Conservation (phyloP, 2,113 vertebrate genomes). For the Laticauda colubrina region DNA sequence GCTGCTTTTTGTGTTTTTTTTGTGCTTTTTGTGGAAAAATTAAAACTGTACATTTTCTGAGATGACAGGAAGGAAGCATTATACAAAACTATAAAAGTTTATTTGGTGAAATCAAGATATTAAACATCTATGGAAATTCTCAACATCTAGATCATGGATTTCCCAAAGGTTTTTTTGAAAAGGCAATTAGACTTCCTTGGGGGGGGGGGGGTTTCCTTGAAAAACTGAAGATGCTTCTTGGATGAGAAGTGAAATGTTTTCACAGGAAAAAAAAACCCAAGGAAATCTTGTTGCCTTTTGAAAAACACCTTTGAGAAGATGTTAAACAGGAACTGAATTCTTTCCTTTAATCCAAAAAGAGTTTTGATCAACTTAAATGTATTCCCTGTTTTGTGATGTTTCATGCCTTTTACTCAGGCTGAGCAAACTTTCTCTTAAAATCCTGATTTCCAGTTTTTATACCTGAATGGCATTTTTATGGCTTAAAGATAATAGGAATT, state of each 20-base stretch:
- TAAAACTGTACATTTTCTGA: neutral
- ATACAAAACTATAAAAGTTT: neutral
- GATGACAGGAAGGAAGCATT: neutral
- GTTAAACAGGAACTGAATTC: neutral
- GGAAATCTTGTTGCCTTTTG: neutral
- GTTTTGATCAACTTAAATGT: neutral
- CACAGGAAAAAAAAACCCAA: neutral
- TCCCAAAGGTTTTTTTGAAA: neutral
- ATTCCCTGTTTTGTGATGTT: neutral
- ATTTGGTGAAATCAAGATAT: neutral
- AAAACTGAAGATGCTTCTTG: neutral
- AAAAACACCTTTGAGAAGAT: neutral
- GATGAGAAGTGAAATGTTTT: neutral
- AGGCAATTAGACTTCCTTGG: neutral
- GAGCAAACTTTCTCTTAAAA: neutral
- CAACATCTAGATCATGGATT: neutral
- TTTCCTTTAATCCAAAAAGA: neutral
- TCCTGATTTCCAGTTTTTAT: neutral
- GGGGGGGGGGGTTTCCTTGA: neutral
- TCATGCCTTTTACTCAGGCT: neutral
- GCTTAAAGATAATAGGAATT: neutral
- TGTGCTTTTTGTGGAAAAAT: neutral
- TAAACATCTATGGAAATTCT: neutral
- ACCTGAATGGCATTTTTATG: neutral
- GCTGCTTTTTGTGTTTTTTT: neutral